Evolutionary conservation across 2,888 invertebrate species (phyloP).

Genomic region (Drosophila fulvimacula): DNA sequence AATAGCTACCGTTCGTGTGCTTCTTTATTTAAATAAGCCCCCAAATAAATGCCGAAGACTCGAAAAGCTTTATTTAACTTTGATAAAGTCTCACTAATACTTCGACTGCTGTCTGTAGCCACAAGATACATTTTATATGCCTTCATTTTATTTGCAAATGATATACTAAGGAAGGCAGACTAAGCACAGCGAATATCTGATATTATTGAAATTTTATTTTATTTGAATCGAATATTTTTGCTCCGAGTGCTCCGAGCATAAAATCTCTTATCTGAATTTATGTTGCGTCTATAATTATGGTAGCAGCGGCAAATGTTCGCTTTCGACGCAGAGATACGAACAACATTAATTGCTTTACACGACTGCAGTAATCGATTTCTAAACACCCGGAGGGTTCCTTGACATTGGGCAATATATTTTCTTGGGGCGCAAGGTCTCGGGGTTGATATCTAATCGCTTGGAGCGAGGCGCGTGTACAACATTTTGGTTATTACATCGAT

Average conservation of each 20-base stretch:
- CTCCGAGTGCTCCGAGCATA: neutral
- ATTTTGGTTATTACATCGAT: conserved; percentile 33
- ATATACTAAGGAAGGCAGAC: too few relatives aligned
- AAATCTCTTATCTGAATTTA: conserved; percentile 27
- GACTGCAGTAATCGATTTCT: conserved; percentile 17
- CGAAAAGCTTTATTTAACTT: neutral
- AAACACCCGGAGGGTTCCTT: conserved; percentile 14
- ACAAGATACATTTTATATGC: neutral
- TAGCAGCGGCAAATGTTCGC: conserved; percentile 20
- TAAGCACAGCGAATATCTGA: too few relatives aligned
- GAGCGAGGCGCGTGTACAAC: conserved; percentile 42
- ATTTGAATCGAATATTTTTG: too few relatives aligned
- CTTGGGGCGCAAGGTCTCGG: neutral
- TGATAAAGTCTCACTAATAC: neutral
- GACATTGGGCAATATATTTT: conserved; percentile 33
- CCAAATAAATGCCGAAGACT: conserved; percentile 2
- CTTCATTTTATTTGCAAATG: neutral
- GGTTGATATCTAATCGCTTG: conserved; percentile 43
- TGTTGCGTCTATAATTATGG: conserved; percentile 33
- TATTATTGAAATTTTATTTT: too few relatives aligned
- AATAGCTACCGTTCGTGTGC: conserved; percentile 53
- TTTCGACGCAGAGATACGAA: conserved; percentile 5
- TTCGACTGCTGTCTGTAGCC: neutral
- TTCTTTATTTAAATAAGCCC: conserved; percentile 51
- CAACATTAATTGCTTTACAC: conserved; percentile 30